Evolutionary conservation across 1,140 invertebrate species (phyloP), one percentile per base, ranked within the genome.

Genomic region (Popillia japonica): DNA sequence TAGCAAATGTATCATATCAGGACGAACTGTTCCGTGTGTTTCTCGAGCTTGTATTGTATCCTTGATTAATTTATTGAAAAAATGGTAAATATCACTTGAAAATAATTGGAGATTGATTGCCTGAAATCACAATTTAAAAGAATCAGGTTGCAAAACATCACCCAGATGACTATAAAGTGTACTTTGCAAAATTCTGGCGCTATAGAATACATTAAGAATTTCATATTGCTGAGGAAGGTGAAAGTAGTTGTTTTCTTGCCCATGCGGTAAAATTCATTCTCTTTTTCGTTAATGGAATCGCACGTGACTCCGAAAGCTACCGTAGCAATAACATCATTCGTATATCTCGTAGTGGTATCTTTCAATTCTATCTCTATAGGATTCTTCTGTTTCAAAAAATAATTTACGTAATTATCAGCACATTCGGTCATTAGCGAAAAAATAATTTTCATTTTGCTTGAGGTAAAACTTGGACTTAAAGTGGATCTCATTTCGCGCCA

Each of bases 241-340:
- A n/a, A n/a, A n/a, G n/a, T n/a, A n/a, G n/a, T n/a, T n/a, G n/a
- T n/a, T n/a, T n/a, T n/a, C n/a, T n/a, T n/a, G n/a, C n/a, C n/a
- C n/a, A n/a, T n/a, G n/a, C n/a, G n/a, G n/a, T n/a, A n/a, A n/a
- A n/a, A n/a, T n/a, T n/a, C n/a, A n/a, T n/a, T n/a, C n/a, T n/a
- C n/a, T n/a, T n/a, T n/a, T n/a, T n/a, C n/a, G n/a, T n/a, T n/a
- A n/a, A n/a, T n/a, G n/a, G n/a, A n/a, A n/a, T n/a, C 85, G 77
- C 85, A 83, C 11, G 86, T 82, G 0, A 89, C 77, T 0, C 88
- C 88, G 72, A 88, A 89, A 4, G 87, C 87, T 72, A 85, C 85
- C 0, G 81, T 85, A 0, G 87, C 87, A 17, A 89, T 89, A 0
- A n/a, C n/a, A n/a, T n/a, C n/a, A n/a, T n/a, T n/a, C n/a, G n/a